A percentile compares a stretch with the other conserved stretches of the same genome.
phyloP scores from a whole-genome alignment of 2,797 vertebrate genomes.

The Hyperoplus lanceolatus region DNA sequence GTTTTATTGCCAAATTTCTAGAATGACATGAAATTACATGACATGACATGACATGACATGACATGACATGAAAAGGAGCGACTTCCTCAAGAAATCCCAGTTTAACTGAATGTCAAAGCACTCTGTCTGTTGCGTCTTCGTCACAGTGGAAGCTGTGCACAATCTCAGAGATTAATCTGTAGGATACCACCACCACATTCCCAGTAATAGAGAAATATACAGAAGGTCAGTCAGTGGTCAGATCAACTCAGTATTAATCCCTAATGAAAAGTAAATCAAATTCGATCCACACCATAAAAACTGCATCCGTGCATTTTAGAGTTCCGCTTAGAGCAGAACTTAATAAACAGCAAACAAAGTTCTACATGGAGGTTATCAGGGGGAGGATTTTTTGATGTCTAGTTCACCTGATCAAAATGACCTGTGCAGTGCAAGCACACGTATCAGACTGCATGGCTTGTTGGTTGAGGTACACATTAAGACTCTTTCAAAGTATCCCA shows the following conservation, averaged over 20 bases:
- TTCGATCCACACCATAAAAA: neutral
- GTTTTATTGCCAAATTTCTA: neutral
- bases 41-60: too few relatives aligned
- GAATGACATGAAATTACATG: neutral
- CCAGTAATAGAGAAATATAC: neutral
- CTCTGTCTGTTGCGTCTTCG: neutral
- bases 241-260: neutral
- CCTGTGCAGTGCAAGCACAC: neutral
- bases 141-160: neutral
- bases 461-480: neutral
- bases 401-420: neutral
- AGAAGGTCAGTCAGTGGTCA: neutral
- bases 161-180: neutral
- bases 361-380: too few relatives aligned
- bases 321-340: neutral
- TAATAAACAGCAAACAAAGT: neutral
- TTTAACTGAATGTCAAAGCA: neutral
- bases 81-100: neutral
- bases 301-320: neutral
- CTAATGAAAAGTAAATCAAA: too few relatives aligned
- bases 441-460: neutral
- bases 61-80: neutral
- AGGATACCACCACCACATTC: neutral
- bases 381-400: neutral
- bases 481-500: neutral